Evolutionary conservation across 1,140 invertebrate genomes (phyloP), one percentile per base, ranked within the genome.

Genomic region (Polypedilum vanderplanki): DNA sequence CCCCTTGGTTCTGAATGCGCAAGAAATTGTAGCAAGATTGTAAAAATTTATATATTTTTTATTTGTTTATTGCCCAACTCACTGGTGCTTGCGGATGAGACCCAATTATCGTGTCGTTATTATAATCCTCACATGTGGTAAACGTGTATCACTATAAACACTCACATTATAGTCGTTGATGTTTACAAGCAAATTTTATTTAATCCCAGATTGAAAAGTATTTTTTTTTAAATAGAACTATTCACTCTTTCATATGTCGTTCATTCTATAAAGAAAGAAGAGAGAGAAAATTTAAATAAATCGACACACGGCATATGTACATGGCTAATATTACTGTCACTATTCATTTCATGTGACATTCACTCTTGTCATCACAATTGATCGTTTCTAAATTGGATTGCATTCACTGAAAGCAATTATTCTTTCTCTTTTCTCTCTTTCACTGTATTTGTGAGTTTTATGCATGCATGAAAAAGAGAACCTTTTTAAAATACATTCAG

Each of bases 41-140:
- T 70, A 70, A 70, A 22, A 8, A 5, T 33, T 33, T 33, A 33
- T 33, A 33, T 33, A 33, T 33, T 70, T 20, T 70, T 20, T 70
- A 70, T 70, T 70, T 20, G 65, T 70, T 70, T 70, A 70, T 22
- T 9, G 17, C 65, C 10, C 65, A 18, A 70, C 9, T 22, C 8
- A 22, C 10, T 17, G 10, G 46, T 57, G 65, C 1, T 70, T 70
- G 65, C 5, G 65, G 20, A 22, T 20, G 65, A 57, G 15, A 20
- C 65, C 18, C 65, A 70, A 70, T 70, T 70, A 70, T 70, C 65
- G 46, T 57, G 46, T 57, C 46, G 46, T 57, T 57, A 57, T 57
- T 57, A 57, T 57, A 57, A 57, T 57, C 46, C 46, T 57, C 46
- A 57, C 7, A 57, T 57, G 46, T n/a, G 46, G 65, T 70, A 70